phyloP scores from a whole-genome alignment of 2,113 vertebrate species.

The Megaleporinus macrocephalus region DNA sequence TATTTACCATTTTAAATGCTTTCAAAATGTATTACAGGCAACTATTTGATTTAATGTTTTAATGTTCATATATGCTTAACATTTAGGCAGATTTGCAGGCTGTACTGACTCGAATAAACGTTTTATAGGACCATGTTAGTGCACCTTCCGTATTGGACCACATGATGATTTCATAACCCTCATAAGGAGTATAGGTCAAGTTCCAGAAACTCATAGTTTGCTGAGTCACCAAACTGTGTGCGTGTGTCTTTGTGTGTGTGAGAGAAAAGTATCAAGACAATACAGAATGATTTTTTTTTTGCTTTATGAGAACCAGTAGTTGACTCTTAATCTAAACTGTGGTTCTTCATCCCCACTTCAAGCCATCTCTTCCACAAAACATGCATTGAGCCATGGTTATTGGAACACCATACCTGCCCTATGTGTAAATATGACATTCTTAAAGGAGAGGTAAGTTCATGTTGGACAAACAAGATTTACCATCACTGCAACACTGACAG shows the following conservation, averaged over 20 bases:
- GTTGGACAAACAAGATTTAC: background rate
- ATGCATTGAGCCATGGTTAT: slow-evolving; percentile 21
- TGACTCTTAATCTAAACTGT: slow-evolving; percentile 11
- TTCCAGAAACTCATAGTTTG: background rate
- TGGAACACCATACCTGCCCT: slow-evolving; percentile 31
- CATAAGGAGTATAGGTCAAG: background rate
- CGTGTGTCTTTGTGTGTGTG: background rate
- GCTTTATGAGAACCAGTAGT: slow-evolving; percentile 4
- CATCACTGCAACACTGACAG: background rate
- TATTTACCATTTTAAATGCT: too few species aligned
- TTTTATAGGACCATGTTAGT: background rate
- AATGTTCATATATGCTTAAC: too few species aligned
- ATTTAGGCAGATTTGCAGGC: background rate
- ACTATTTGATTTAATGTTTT: background rate
- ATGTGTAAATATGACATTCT: slow-evolving; percentile 38
- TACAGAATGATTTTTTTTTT: background rate
- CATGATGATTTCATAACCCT: background rate
- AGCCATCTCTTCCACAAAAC: slow-evolving; percentile 28
- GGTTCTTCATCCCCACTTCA: background rate
- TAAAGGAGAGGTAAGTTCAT: slow-evolving; percentile 26
- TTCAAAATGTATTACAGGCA: too few species aligned
- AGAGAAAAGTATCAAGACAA: background rate
- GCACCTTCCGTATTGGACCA: background rate
- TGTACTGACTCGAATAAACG: background rate
- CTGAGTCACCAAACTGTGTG: background rate